phyloP scores from a whole-genome alignment of 2,113 vertebrate genomes.

The Triplophysa siluroides region DNA sequence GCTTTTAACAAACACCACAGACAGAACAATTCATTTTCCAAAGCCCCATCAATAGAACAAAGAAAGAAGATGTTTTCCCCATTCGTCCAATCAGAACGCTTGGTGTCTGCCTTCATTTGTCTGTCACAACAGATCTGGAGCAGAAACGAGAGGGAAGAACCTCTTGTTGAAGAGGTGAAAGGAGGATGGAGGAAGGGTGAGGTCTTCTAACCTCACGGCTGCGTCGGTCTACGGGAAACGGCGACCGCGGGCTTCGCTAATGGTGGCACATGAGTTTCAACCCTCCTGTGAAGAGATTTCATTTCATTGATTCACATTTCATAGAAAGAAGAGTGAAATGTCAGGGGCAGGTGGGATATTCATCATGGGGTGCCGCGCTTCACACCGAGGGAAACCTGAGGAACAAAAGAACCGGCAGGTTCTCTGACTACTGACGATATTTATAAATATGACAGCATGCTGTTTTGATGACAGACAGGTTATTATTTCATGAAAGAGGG shows the following conservation, averaged over 20 bases:
- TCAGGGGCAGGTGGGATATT: constrained; percentile 43
- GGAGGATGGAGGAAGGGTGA: constrained; percentile 16
- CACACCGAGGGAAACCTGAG: constrained; percentile 15
- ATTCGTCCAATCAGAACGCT: constrained; percentile 29
- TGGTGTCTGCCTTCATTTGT: constrained; percentile 31
- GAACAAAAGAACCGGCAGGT: constrained; percentile 36
- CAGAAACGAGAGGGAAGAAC: constrained; percentile 31
- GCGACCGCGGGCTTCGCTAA: constrained; percentile 22
- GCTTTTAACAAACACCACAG: constrained; percentile 11
- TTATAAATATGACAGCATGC: constrained; percentile 22
- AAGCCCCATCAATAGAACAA: constrained; percentile 10
- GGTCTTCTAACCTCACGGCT: constrained; percentile 5
- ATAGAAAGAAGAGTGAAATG: constrained; percentile 47
- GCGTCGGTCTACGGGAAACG: background rate
- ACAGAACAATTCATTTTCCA: constrained; percentile 13
- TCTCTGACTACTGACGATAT: constrained; percentile 16
- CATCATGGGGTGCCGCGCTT: constrained; percentile 12
- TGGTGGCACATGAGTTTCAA: constrained; percentile 21
- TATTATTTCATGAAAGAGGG: constrained; percentile 16
- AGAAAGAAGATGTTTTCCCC: background rate
- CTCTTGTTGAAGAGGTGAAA: constrained; percentile 38
- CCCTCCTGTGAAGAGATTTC: constrained; percentile 28
- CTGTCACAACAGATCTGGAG: constrained; percentile 36
- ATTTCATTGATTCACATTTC: constrained; percentile 36
- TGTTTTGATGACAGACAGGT: constrained; percentile 17